Evolutionary conservation across 2,797 vertebrate species (phyloP).

Genomic region (Melanotaenia boesemani): DNA sequence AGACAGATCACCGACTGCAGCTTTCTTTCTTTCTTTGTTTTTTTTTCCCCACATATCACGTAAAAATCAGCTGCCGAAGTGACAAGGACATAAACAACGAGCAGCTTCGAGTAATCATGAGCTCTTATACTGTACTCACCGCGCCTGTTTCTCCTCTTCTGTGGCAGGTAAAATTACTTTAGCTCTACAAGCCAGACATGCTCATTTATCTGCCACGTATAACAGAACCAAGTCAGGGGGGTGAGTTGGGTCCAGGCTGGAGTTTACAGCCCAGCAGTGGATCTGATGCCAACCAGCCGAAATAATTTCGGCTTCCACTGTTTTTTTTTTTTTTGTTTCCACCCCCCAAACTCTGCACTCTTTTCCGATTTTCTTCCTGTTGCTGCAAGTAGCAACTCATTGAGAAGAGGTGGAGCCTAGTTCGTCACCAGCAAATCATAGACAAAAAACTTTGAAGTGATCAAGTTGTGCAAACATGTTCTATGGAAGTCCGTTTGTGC

Average conservation of each 20-base stretch:
- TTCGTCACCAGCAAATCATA: conserved; percentile 2
- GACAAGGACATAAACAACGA: conserved; percentile 1
- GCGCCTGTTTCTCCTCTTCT: conserved; percentile 29
- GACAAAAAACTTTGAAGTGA: not conserved
- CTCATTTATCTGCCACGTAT: conserved; percentile 65
- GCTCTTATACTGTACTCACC: conserved; percentile 45
- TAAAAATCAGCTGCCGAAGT: conserved; percentile 9
- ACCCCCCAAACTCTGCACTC: conserved; percentile 27
- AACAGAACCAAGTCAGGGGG: conserved; percentile 28
- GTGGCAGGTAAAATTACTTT: conserved; percentile 44
- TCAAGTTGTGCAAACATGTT: not conserved
- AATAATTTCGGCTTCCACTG: conserved; percentile 43
- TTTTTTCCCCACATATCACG: conserved; percentile 25
- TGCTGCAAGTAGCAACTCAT: conserved; percentile 57
- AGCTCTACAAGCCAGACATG: conserved; percentile 58
- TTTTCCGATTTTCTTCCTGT: conserved; percentile 71
- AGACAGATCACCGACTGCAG: conserved; percentile 36
- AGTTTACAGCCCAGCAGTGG: conserved; percentile 3
- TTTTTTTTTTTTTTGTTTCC: not conserved
- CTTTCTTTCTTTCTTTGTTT: not conserved
- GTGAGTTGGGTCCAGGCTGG: conserved; percentile 8
- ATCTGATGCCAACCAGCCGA: conserved; percentile 19
- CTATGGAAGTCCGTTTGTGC: not conserved
- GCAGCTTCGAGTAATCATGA: not conserved
- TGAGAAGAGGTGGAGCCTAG: conserved; percentile 62